Conservation (phyloP, 2,113 vertebrate species). For the Hydropotes inermis region DNA sequence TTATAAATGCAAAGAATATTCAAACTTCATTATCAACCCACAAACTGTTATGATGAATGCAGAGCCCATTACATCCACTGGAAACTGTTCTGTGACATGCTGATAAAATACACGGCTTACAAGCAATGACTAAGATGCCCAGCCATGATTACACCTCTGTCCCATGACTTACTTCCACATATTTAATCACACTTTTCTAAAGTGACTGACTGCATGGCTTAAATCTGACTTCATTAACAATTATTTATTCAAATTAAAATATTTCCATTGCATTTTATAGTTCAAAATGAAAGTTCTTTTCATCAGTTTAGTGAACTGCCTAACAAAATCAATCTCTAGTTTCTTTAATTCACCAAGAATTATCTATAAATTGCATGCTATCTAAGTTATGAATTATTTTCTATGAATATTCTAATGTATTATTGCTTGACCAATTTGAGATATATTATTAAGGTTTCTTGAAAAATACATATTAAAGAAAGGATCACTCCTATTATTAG, state of each 20-base stretch:
- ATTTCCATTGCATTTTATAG: not conserved
- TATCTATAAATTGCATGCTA: not conserved
- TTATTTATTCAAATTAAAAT: not conserved
- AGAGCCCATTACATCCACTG: not conserved
- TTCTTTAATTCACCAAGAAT: not conserved
- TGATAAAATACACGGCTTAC: conserved; percentile 56
- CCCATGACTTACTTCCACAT: conserved; percentile 28
- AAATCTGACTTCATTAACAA: conserved; percentile 33
- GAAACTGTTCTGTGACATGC: conserved; percentile 54
- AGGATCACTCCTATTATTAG: not conserved
- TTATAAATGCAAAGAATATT: conserved; percentile 54
- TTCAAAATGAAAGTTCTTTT: conserved; percentile 13
- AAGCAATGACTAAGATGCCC: not conserved
- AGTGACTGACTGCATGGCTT: not conserved
- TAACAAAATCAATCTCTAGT: not conserved
- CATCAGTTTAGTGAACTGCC: not conserved
- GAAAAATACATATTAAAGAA: not conserved
- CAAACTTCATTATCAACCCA: conserved; percentile 54
- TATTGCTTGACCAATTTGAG: not conserved
- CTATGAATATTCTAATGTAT: not conserved
- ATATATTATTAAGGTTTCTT: not conserved
- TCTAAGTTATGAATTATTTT: not conserved
- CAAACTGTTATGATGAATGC: conserved; percentile 20
- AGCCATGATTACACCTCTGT: not conserved
- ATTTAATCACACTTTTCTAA: not conserved